phyloP scores from a whole-genome alignment of 2,888 invertebrate species.

The Kryphioiulus occultus region DNA sequence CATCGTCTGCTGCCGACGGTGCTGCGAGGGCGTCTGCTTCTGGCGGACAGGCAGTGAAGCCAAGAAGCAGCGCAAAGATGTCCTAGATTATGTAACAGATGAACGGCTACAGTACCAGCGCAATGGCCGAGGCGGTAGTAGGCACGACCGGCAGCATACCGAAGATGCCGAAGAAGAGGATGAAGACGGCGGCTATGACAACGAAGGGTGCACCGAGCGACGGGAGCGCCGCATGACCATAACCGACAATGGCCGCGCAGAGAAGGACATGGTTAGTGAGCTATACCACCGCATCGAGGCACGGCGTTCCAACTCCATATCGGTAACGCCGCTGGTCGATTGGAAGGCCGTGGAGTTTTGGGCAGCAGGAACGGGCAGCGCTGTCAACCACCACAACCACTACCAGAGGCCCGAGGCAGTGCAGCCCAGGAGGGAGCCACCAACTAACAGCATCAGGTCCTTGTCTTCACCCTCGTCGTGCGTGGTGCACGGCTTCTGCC shows the following conservation, averaged over 20 bases:
- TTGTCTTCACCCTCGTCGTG: too few species aligned
- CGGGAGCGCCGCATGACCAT: too few species aligned
- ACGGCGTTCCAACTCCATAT: slow-evolving; percentile 1
- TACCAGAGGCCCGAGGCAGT: too few species aligned
- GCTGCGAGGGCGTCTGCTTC: too few species aligned
- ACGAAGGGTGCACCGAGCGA: slow-evolving; percentile 34
- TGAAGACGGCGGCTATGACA: slow-evolving; percentile 1
- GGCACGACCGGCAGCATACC: neutral
- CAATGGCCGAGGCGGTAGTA: too few species aligned
- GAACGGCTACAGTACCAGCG: too few species aligned
- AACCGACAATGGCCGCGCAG: neutral
- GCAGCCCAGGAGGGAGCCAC: too few species aligned
- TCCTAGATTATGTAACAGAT: too few species aligned
- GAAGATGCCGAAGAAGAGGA: neutral
- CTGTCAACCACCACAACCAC: too few species aligned
- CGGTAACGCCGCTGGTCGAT: slow-evolving; percentile 58
- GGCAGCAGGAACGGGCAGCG: slow-evolving; percentile 59
- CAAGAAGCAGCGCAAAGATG: too few species aligned
- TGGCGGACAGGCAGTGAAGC: too few species aligned
- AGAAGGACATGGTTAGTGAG: slow-evolving; percentile 32
- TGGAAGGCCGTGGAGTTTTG: slow-evolving; percentile 64
- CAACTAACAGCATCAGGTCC: too few species aligned
- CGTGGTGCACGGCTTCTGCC: slow-evolving; percentile 56
- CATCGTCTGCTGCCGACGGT: neutral
- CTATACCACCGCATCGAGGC: slow-evolving; percentile 29